These are phyloP conservation scores for Arge pagana DNA, from an alignment of 2,888 invertebrate species.

Conservation along the genomic window DNA sequence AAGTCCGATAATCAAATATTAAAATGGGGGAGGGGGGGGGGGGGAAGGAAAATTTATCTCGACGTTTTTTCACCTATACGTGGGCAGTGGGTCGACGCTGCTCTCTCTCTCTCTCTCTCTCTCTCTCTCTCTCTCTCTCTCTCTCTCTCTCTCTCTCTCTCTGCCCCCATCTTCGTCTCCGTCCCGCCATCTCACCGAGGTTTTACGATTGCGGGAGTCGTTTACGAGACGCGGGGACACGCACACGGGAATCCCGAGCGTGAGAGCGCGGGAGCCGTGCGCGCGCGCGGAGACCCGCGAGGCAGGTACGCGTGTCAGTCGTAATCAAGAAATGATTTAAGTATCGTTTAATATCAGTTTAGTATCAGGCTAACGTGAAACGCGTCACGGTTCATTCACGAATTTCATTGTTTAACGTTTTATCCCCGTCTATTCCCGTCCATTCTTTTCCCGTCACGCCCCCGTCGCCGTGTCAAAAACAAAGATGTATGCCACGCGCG, in stretches of 20 bases:
- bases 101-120: too few species aligned
- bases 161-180: too few species aligned
- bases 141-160: too few species aligned
- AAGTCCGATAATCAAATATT: too few species aligned
- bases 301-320: constrained; percentile 13
- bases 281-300: not conserved
- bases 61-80: too few species aligned
- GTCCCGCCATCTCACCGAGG: too few species aligned
- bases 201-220: constrained; percentile 7
- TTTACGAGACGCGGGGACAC: constrained; percentile 6
- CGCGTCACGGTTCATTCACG: constrained; percentile 19
- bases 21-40: too few species aligned
- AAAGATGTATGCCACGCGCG: too few species aligned
- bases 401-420: constrained; percentile 14
- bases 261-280: not conserved
- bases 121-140: too few species aligned
- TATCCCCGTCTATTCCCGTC: not conserved
- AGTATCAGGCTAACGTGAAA: constrained; percentile 18
- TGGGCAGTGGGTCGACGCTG: too few species aligned
- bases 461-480: too few species aligned
- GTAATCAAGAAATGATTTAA: constrained; percentile 24
- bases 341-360: constrained; percentile 16
- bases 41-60: too few species aligned
- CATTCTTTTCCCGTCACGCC: not conserved
- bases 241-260: constrained; percentile 1